Evolutionary conservation across 2,113 vertebrate species (phyloP).

Genomic region (Cebidichthys violaceus): DNA sequence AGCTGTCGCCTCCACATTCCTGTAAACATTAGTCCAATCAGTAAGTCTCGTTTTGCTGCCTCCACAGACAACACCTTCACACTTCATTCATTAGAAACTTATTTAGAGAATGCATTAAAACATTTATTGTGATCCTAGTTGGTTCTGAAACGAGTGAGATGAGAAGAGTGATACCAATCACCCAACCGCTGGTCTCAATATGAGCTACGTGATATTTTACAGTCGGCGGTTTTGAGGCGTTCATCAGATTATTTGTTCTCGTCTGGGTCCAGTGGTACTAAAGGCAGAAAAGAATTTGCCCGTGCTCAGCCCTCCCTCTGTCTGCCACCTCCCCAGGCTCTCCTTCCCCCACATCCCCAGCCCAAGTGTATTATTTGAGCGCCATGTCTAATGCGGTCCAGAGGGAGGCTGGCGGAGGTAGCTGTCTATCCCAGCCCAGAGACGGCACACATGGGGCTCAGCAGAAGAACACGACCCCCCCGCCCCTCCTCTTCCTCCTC

Average conservation of each 20-base stretch:
- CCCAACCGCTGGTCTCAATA: neutral
- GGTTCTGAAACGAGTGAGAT: neutral
- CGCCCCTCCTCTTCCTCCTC: neutral
- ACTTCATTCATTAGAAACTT: neutral
- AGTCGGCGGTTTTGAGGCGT: constrained; percentile 10
- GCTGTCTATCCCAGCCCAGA: constrained; percentile 53
- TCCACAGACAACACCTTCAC: no score
- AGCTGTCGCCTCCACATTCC: neutral
- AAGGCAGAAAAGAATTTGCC: constrained; percentile 33
- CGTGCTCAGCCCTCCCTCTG: constrained; percentile 8
- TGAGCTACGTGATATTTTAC: neutral
- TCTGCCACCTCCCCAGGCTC: constrained; percentile 19
- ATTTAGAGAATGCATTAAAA: neutral
- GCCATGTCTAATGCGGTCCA: constrained; percentile 73
- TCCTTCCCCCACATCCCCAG: constrained; percentile 6
- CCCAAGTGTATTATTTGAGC: constrained; percentile 55
- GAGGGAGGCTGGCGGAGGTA: constrained; percentile 53
- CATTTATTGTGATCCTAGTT: neutral
- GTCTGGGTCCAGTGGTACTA: constrained; percentile 29
- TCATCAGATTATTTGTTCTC: constrained; percentile 43
- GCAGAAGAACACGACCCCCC: constrained; percentile 36
- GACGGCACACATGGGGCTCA: constrained; percentile 54
- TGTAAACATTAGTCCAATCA: neutral
- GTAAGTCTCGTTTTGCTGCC: no score
- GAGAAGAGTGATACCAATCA: neutral